A percentile compares a stretch with the other conserved stretches of the same genome.
Evolutionary conservation across 2,797 vertebrate species (phyloP).

Genomic region (Enteromius thamalakanensis): DNA sequence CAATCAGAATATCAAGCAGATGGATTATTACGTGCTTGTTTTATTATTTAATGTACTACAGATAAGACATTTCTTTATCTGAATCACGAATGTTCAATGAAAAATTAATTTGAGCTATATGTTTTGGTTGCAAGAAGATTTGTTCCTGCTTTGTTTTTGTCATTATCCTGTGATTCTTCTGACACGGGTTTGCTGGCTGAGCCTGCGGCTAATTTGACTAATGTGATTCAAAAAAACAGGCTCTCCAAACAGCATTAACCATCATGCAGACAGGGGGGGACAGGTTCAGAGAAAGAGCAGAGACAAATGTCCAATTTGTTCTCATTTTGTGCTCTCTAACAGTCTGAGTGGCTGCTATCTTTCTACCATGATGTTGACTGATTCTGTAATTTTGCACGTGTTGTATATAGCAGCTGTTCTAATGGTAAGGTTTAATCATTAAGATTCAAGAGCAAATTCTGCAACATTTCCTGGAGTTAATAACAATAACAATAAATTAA

Average conservation of each 20-base stretch:
- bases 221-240: slow-evolving; percentile 60
- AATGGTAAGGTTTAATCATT: not conserved
- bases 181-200: slow-evolving; percentile 26
- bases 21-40: not conserved
- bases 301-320: slow-evolving; percentile 34
- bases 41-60: not conserved
- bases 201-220: slow-evolving; percentile 48
- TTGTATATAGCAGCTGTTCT: not conserved
- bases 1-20: not conserved
- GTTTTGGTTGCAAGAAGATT: not conserved
- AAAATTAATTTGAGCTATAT: not conserved
- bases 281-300: slow-evolving; percentile 31
- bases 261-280: slow-evolving; percentile 17
- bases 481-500: not conserved
- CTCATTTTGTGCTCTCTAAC: slow-evolving; percentile 10
- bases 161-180: not conserved
- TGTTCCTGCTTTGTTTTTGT: slow-evolving; percentile 9
- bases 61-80: not conserved
- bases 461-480: not conserved
- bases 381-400: not conserved
- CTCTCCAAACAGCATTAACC: slow-evolving; percentile 51
- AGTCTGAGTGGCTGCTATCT: slow-evolving; percentile 6
- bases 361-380: not conserved
- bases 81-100: not conserved
- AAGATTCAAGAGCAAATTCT: not conserved